Evolutionary conservation across 2,797 vertebrate genomes (phyloP), one percentile per base, ranked within the genome.

Genomic region (Gambelia wislizenii): DNA sequence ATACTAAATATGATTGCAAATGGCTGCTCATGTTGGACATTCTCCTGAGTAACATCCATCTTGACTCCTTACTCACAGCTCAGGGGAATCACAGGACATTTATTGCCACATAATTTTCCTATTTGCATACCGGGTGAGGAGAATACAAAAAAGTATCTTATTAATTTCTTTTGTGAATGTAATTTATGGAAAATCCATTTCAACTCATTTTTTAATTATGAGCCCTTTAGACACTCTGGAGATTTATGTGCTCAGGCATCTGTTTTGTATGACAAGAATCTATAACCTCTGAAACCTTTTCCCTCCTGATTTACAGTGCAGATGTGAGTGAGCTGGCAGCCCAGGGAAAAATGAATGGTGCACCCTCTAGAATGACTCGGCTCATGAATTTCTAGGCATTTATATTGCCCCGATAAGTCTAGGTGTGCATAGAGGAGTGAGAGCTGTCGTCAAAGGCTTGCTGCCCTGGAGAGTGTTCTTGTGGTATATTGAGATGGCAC

Each of bases 191-290:
- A 72, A 84, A 92, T 95, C 86, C 91, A 88, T 88, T 95, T 93
- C 67, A 74, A 94, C 95, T 95, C 39, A 88, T 95, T 95, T 96
- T 95, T 94, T 93, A 94, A 96, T 97, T 93, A 96, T 88, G 89
- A 95, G 54, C 85, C 90, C 94, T 96, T 93, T 89, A 92, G 72
- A 87, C 89, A 86, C 14, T 83, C 67, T 92, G 83, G 74, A 91
- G 95, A 95, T 95, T 92, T 95, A 93, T 96, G 90, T 92, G 92
- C 80, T 81, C 33, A 93, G 85, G 8, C 56, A 6, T 95, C 93
- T 95, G 64, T 91, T 96, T 95, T 93, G 85, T 92, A 93, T 91
- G 89, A 94, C 78, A 88, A 96, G 93, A 94, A 95, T 91, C 93
- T 95, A 79, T 91, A 96, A 90, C 47, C 47, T 92, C 49, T 82